Percentiles rank a stretch among this genome's conserved stretches.
These are phyloP conservation scores for Blastobasis adustella DNA, from an alignment of 2,888 invertebrate genomes.

Conservation along the genomic window DNA sequence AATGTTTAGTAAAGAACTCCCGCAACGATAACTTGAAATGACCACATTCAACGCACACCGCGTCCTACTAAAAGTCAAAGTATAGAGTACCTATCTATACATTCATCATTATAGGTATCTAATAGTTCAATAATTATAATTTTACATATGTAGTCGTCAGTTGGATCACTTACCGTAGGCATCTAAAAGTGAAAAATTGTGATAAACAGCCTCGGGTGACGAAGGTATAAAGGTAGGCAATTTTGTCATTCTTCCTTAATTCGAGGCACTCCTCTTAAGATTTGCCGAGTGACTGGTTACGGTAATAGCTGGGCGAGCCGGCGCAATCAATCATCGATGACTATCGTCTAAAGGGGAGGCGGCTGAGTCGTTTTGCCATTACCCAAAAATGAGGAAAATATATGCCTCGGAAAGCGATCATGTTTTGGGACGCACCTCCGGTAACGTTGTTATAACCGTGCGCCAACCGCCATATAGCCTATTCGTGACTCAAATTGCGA, in stretches of 20 bases:
- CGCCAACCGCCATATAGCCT: too few species aligned
- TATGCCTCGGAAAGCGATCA: constrained; percentile 19
- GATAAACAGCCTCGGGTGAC: not conserved
- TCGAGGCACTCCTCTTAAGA: constrained; percentile 31
- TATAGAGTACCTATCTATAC: not conserved
- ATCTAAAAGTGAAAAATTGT: not conserved
- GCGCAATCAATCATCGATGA: constrained; percentile 44
- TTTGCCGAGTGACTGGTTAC: constrained; percentile 39
- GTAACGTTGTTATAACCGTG: too few species aligned
- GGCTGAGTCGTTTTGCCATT: constrained; percentile 31
- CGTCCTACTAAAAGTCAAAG: not conserved
- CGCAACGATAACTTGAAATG: too few species aligned
- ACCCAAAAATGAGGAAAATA: constrained; percentile 35
- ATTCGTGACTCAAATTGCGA: too few species aligned
- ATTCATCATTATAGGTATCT: not conserved
- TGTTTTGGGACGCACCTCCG: too few species aligned
- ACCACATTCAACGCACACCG: too few species aligned
- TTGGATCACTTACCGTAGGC: not conserved
- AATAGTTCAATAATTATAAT: not conserved
- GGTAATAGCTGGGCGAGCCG: constrained; percentile 35
- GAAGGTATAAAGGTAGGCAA: constrained; percentile 8
- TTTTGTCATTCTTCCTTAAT: constrained; percentile 23
- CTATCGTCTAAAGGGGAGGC: constrained; percentile 22
- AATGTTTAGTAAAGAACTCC: too few species aligned
- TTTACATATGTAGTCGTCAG: not conserved